Conservation (phyloP, 2,888 invertebrate genomes). For the Boloria selene region DNA sequence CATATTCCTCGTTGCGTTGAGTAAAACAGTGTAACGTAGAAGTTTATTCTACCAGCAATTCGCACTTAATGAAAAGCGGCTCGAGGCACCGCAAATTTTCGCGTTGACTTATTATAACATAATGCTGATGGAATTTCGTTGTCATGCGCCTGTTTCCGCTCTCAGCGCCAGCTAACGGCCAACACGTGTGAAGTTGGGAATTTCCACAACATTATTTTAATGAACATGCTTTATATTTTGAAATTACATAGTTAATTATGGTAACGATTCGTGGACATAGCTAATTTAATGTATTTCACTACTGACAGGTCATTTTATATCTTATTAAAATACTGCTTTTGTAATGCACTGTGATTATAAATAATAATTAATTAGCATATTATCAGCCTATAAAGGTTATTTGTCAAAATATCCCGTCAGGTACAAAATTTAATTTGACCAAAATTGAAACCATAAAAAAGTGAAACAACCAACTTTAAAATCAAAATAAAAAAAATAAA, state of each 20-base stretch:
- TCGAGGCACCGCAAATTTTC: conserved; percentile 58
- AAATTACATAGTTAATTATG: conserved; percentile 22
- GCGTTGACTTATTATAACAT: conserved; percentile 65
- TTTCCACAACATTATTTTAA: conserved; percentile 43
- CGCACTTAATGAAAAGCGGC: conserved; percentile 49
- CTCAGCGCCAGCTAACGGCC: conserved; percentile 28
- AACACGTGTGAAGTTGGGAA: conserved; percentile 45
- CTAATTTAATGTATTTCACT: no score
- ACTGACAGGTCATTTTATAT: no score
- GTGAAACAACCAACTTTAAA: no score
- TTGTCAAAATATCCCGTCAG: no score
- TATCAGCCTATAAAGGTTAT: no score
- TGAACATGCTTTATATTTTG: conserved; percentile 33
- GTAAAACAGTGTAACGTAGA: conserved; percentile 21
- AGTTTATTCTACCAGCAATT: conserved; percentile 45
- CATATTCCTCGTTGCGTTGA: conserved; percentile 8
- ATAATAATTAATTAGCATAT: no score
- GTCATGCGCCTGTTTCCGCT: conserved; percentile 49
- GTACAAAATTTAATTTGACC: no score
- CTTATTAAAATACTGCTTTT: no score
- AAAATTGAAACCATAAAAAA: no score
- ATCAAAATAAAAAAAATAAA: no score
- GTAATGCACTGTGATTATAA: no score
- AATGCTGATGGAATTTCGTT: conserved; percentile 71
- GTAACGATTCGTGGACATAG: not conserved